These are phyloP conservation scores for Ganaspis sp. DNA, from an alignment of 1,140 invertebrate species.

Conservation along the genomic window DNA sequence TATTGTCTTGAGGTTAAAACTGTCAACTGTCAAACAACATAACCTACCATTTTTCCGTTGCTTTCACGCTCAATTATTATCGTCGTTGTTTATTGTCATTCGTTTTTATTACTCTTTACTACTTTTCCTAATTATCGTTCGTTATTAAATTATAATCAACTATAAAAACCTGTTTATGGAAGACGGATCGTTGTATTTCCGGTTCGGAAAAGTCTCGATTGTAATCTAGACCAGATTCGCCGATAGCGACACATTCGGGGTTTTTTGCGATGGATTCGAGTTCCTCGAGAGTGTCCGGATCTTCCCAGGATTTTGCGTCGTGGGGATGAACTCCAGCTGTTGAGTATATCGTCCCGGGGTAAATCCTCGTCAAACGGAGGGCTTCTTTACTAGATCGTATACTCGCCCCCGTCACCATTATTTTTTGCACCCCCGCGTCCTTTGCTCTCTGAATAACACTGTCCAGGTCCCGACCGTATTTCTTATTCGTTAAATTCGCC, in stretches of 20 bases:
- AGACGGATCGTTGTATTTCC: constrained; percentile 89
- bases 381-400: constrained; percentile 93
- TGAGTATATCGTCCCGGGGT: constrained; percentile 93
- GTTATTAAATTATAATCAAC: background rate
- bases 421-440: constrained; percentile 95
- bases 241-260: constrained; percentile 94
- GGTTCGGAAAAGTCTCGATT: constrained; percentile 95
- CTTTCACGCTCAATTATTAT: too few relatives aligned
- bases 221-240: constrained; percentile 96
- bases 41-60: too few relatives aligned
- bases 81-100: too few relatives aligned
- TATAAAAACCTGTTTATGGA: constrained; percentile 84
- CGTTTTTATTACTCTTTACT: too few relatives aligned
- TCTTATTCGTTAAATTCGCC: constrained; percentile 96
- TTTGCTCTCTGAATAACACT: constrained; percentile 94
- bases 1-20: too few relatives aligned
- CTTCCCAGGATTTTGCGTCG: constrained; percentile 95
- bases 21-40: too few relatives aligned
- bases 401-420: constrained; percentile 94
- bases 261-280: constrained; percentile 84
- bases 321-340: constrained; percentile 97
- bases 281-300: constrained; percentile 83
- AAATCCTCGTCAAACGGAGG: constrained; percentile 89
- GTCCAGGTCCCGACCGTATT: constrained; percentile 93
- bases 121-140: too few relatives aligned